phyloP scores from a whole-genome alignment of 92 coral and sea anemone species.

The Micromussa lordhowensis region DNA sequence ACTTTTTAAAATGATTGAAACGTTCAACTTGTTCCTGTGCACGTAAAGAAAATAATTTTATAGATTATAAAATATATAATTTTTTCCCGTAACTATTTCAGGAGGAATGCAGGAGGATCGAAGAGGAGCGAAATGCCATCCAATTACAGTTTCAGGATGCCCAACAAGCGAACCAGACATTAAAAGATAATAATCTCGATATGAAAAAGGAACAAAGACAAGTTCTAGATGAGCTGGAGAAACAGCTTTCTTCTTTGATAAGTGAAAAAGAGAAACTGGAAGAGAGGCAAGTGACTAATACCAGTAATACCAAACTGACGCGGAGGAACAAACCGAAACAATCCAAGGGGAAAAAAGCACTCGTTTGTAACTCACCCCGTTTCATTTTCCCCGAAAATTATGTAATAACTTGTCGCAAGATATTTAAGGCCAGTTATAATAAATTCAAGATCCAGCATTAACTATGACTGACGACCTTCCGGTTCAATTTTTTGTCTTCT shows the following conservation, averaged over 20 bases:
- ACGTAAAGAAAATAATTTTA: neutral
- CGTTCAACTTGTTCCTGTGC: neutral
- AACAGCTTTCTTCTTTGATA: conserved; percentile 70
- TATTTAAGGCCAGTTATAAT: neutral
- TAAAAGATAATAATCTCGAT: conserved; percentile 51
- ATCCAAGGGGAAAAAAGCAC: neutral
- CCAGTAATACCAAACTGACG: neutral
- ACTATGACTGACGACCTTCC: neutral
- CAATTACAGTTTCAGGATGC: conserved; percentile 61
- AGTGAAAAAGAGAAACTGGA: conserved; percentile 59
- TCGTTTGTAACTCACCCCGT: neutral
- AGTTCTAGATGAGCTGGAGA: conserved; percentile 58
- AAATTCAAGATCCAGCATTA: neutral
- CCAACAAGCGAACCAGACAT: conserved; percentile 56
- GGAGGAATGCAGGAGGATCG: conserved; percentile 80
- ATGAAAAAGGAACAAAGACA: conserved; percentile 66
- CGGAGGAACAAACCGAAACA: neutral
- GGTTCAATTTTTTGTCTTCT: neutral
- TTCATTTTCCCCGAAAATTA: neutral
- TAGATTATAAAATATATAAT: no score
- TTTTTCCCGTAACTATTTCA: conserved; percentile 19
- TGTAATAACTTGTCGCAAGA: neutral
- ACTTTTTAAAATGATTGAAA: neutral
- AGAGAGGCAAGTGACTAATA: conserved; percentile 57
- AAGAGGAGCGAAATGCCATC: conserved; percentile 49